Percentiles rank a stretch among this genome's conserved stretches.
Evolutionary conservation across 2,113 vertebrate genomes (phyloP).

Genomic region (Paraplagusia blochii): DNA sequence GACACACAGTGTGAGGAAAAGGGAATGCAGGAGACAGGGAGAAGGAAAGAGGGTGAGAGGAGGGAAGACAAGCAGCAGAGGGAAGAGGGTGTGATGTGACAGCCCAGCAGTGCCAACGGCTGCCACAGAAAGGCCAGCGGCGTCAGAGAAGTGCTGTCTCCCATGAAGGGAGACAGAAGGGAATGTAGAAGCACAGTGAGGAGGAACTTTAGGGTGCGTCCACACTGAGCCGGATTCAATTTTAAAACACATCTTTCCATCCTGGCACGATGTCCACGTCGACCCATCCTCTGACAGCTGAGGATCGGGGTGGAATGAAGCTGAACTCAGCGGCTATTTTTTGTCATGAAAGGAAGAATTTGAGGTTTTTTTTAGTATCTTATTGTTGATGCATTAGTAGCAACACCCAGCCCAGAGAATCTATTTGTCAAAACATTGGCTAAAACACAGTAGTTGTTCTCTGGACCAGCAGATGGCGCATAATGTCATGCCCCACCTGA

Average conservation of each 20-base stretch:
- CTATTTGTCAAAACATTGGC: too few relatives aligned
- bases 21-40: conserved; percentile 47
- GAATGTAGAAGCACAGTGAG: conserved; percentile 5
- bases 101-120: conserved; percentile 75
- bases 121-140: conserved; percentile 75
- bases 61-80: conserved; percentile 58
- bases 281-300: not conserved
- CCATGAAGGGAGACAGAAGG: conserved; percentile 29
- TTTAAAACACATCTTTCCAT: conserved; percentile 2
- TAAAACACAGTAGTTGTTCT: too few relatives aligned
- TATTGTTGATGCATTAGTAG: not conserved
- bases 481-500: not conserved
- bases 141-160: conserved; percentile 66
- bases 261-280: not conserved
- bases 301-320: not conserved
- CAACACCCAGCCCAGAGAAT: not conserved
- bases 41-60: conserved; percentile 23
- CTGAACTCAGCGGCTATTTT: not conserved
- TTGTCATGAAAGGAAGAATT: not conserved
- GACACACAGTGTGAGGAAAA: conserved; percentile 65
- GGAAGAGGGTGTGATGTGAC: conserved; percentile 77
- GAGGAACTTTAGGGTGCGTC: conserved; percentile 11
- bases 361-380: too few relatives aligned
- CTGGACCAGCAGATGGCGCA: not conserved
- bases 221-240: conserved; percentile 1